These are phyloP conservation scores for Campoplex capitator DNA, from an alignment of 2,888 invertebrate genomes.

Conservation along the genomic window DNA sequence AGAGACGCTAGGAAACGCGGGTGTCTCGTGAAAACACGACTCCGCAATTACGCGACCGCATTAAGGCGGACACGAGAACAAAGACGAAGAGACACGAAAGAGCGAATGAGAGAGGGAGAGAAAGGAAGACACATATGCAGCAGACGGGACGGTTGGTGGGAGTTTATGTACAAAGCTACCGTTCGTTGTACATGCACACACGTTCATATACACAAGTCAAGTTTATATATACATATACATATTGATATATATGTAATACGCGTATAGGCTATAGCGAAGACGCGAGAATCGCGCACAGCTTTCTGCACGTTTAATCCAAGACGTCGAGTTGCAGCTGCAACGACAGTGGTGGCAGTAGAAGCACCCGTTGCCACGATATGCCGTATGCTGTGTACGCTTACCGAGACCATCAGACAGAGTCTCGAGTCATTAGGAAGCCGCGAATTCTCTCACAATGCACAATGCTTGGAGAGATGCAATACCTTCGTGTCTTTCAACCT, in stretches of 20 bases:
- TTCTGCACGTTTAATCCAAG: constrained; percentile 63
- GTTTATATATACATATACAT: neutral
- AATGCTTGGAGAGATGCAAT: constrained; percentile 59
- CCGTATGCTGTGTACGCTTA: constrained; percentile 55
- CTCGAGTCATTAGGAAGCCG: constrained; percentile 76
- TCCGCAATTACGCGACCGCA: constrained; percentile 78
- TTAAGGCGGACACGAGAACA: constrained; percentile 78
- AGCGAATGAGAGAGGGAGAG: constrained; percentile 20
- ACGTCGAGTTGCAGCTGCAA: constrained; percentile 61
- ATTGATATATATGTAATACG: neutral
- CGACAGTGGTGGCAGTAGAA: constrained; percentile 35
- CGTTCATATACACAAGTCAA: constrained; percentile 26
- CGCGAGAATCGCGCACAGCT: constrained; percentile 57
- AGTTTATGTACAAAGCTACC: constrained; percentile 37
- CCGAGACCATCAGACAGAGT: constrained; percentile 69
- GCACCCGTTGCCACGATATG: constrained; percentile 56
- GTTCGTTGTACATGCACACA: constrained; percentile 21
- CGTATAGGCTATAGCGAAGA: constrained; percentile 38
- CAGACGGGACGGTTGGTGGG: neutral
- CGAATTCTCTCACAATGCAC: constrained; percentile 72
- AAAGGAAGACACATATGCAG: constrained; percentile 29
- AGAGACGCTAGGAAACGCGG: constrained; percentile 57
- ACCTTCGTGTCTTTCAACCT: constrained; percentile 33
- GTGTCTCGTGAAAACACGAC: constrained; percentile 73
- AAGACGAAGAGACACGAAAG: constrained; percentile 64